A percentile compares a stretch with the other conserved stretches of the same genome.
These are phyloP conservation scores for Paramormyrops hopkinsi DNA, from an alignment of 2,797 vertebrate species.

Conservation along the genomic window DNA sequence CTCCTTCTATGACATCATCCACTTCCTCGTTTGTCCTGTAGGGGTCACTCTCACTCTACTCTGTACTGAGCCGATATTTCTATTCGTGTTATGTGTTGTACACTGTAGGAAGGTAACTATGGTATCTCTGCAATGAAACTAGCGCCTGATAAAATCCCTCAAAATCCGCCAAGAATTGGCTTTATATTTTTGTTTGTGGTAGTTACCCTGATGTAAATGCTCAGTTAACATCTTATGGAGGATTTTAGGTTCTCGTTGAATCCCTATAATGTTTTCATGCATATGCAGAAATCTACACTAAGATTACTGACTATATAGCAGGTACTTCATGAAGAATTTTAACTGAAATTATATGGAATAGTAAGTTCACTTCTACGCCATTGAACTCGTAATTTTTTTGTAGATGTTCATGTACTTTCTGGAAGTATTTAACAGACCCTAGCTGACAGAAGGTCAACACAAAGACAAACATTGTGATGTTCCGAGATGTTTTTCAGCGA, in stretches of 20 bases:
- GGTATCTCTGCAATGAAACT: not conserved
- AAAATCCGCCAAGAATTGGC: not conserved
- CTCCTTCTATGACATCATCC: not conserved
- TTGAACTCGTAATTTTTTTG: not conserved
- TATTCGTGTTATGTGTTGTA: not conserved
- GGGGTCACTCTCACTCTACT: not conserved
- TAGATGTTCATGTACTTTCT: not conserved
- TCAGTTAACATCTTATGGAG: not conserved
- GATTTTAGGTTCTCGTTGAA: not conserved
- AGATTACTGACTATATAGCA: not conserved
- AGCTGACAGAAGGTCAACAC: not conserved
- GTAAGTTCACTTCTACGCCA: not conserved
- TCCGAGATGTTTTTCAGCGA: not conserved
- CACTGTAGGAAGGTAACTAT: not conserved
- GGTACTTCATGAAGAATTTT: not conserved
- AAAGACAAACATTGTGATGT: not conserved
- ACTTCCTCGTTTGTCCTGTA: not conserved
- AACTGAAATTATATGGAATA: not conserved
- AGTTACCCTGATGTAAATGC: not conserved
- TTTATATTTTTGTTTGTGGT: not conserved
- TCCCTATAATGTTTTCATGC: not conserved
- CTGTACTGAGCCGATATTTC: not conserved
- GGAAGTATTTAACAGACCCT: not conserved
- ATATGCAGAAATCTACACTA: not conserved
- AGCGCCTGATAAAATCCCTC: not conserved